Percentiles rank a stretch among this genome's conserved stretches.
phyloP scores from a whole-genome alignment of 2,888 invertebrate genomes.

The Lottia scabra region DNA sequence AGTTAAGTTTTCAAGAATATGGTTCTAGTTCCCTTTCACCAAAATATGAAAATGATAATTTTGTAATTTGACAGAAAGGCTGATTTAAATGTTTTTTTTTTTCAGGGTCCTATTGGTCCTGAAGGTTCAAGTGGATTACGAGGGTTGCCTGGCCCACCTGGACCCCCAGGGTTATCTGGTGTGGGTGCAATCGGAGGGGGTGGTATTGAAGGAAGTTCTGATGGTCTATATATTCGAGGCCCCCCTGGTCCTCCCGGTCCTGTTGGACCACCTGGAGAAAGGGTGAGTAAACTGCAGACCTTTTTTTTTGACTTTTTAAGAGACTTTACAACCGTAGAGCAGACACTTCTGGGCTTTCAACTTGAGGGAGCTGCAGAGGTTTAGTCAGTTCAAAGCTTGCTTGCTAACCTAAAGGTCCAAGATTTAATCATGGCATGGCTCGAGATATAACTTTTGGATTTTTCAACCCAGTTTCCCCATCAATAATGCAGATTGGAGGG shows the following conservation, averaged over 20 bases:
- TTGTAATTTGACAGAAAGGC: neutral
- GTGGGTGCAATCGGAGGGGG: neutral
- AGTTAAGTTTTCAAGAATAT: too few species aligned
- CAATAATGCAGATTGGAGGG: too few species aligned
- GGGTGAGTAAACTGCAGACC: slow-evolving; percentile 6
- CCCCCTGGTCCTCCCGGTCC: slow-evolving; percentile 37
- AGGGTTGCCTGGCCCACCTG: slow-evolving; percentile 38
- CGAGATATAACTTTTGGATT: too few species aligned
- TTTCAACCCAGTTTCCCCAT: too few species aligned
- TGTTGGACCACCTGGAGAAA: slow-evolving; percentile 15
- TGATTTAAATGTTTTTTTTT: neutral
- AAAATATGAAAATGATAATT: neutral
- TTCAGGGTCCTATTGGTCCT: slow-evolving; percentile 23
- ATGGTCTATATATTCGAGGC: slow-evolving; percentile 21
- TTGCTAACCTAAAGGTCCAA: too few species aligned
- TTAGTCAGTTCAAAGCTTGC: too few species aligned
- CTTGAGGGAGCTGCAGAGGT: too few species aligned
- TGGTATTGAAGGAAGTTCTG: slow-evolving; percentile 11
- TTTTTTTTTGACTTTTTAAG: too few species aligned
- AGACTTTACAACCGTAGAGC: too few species aligned
- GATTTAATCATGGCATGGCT: too few species aligned
- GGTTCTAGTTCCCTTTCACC: too few species aligned
- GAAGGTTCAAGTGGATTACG: slow-evolving; percentile 26
- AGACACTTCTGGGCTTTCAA: too few species aligned
- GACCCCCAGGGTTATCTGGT: slow-evolving; percentile 23